Evolutionary conservation across 2,113 vertebrate species (phyloP), one percentile per base, ranked within the genome.

Genomic region (Odocoileus virginianus): DNA sequence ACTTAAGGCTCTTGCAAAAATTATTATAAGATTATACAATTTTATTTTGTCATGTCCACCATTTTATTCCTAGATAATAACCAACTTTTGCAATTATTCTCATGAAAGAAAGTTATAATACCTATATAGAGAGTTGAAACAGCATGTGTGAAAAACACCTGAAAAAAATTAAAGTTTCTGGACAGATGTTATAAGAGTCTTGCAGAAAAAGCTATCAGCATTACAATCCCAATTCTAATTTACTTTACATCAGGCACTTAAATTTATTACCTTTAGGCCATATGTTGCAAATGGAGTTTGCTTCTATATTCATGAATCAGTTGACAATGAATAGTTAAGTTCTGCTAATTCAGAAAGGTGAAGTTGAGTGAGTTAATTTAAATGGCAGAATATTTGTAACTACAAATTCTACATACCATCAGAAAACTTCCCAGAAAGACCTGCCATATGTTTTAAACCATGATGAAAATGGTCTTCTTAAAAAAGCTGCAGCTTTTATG

Each of bases 271-370:
- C 98, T 98, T 97, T 91, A 97, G 97, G 87, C 98, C 98, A 98
- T 98, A 98, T 97, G 97, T 92, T 98, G 89, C 97, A 92, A 98
- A 74, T 0, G 0, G 97, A 98, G 55, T 89, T 86, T 94, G 54
- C 76, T 97, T 99, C 97, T 98, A 98, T 98, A 98, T 98, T 98
- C 98, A 98, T 97, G 97, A 98, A 98, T 98, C 97, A 96, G 95
- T 76, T 98, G 96, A 98, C 98, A 99, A 98, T 89, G 98, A 98
- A 98, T 96, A 98, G 96, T 98, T 97, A 98, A 98, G 81, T 98
- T 98, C 92, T 97, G 98, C 96, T 98, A 98, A 98, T 98, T 97
- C 98, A 94, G 92, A 98, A 98, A 98, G 98, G 98, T 99, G 98
- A 98, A 98, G 97, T 92, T 98, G 98, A 97, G 98, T 97, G 97